Base-by-base conservation (phyloP, 2,113 vertebrate genomes). In the Cyprinus carpio region DNA sequence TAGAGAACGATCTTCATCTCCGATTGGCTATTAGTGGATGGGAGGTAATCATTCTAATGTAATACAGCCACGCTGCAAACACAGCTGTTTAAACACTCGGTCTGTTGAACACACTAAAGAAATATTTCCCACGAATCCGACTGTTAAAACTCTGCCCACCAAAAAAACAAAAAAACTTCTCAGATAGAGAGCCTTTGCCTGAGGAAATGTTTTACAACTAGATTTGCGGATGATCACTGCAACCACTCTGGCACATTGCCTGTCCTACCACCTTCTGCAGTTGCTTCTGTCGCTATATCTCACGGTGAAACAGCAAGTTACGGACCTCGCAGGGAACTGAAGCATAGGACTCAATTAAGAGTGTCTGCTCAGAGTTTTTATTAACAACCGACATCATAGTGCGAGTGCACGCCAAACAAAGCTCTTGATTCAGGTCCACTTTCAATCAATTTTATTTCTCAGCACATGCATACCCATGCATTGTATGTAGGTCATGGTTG, bases 301-400 rank as follows among this genome's bases (percentile, higher is more conserved):
- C 54, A 29, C 43, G n/a, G n/a, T 23, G 62, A 60, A 84, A 37
- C 37, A 58, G 51, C 56, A 46, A 15, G n/a, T 54, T 15, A 72
- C 1, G 34, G n/a, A n/a, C n/a, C 34, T 43, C 27, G n/a, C n/a
- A n/a, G n/a, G n/a, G 5, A 51, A 77, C 54, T 20, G 49, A 77
- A 56, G 37, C 71, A n/a, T n/a, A n/a, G n/a, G n/a, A n/a, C n/a
- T n/a, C n/a, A n/a, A n/a, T n/a, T n/a, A n/a, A n/a, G n/a, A n/a
- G n/a, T 1, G 37, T n/a, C 82, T 31, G 54, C 62, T 84, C 69
- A 84, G 23, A n/a, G n/a, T n/a, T n/a, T n/a, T 84, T 84, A 84
- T 75, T 84, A 84, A 84, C 34, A 64, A 29, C 56, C 27, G 27
- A 75, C 71, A 75, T 84, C 72, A 75, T 43, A 84, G 37, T 46